phyloP scores from a whole-genome alignment of 2,888 invertebrate genomes.

The Eurois occulta region DNA sequence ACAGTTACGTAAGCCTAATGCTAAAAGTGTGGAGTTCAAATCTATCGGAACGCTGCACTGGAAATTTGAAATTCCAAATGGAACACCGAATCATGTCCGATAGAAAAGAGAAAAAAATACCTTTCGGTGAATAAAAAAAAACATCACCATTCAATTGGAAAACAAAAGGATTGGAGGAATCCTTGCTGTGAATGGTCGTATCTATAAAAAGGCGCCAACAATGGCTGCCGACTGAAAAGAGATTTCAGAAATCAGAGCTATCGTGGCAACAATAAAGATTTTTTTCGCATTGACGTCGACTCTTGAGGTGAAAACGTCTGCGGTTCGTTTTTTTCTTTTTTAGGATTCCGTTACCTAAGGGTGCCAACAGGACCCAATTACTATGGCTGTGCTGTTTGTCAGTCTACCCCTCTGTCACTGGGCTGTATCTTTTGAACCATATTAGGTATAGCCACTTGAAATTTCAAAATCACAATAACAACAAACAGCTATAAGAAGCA shows the following conservation, averaged over 20 bases:
- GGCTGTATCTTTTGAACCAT: neutral
- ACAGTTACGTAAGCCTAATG: neutral
- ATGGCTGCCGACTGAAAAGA: conserved; percentile 73
- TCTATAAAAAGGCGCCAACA: conserved; percentile 76
- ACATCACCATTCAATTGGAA: conserved; percentile 73
- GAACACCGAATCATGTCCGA: conserved; percentile 69
- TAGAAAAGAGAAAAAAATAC: conserved; percentile 72
- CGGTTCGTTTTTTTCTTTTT: conserved; percentile 12
- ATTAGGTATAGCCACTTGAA: neutral
- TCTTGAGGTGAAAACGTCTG: conserved; percentile 58
- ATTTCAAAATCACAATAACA: too few species aligned
- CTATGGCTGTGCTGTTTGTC: neutral
- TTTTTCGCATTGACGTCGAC: conserved; percentile 60
- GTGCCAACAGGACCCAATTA: too few species aligned
- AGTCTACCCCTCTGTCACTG: neutral
- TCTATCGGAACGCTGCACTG: conserved; percentile 62
- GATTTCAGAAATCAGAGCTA: conserved; percentile 74
- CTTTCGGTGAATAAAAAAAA: conserved; percentile 42
- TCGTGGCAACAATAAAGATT: conserved; percentile 75
- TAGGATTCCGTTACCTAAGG: neutral
- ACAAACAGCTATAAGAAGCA: too few species aligned
- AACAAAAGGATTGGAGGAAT: conserved; percentile 77
- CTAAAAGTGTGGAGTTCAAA: conserved; percentile 50
- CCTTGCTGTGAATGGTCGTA: conserved; percentile 75
- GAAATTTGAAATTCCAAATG: conserved; percentile 75